phyloP scores from a whole-genome alignment of 2,113 vertebrate genomes.

The Cercocebus atys region DNA sequence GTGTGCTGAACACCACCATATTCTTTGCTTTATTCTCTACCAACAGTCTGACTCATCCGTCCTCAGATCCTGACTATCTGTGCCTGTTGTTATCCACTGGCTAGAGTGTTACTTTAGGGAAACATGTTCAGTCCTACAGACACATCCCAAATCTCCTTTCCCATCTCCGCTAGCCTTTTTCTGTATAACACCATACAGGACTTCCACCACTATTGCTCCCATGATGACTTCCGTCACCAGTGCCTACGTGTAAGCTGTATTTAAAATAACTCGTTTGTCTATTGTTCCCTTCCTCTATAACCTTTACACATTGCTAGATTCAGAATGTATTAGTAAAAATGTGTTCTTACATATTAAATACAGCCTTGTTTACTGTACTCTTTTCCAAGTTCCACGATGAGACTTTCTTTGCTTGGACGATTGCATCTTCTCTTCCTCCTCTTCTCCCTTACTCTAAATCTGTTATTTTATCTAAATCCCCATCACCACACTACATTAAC shows the following conservation, averaged over 20 bases:
- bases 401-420: not conserved
- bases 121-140: not conserved
- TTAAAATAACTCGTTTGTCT: not conserved
- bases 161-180: not conserved
- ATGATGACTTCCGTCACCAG: not conserved
- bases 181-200: not conserved
- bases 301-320: not conserved
- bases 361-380: not conserved
- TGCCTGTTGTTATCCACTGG: not conserved
- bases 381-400: not conserved
- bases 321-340: not conserved
- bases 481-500: not conserved
- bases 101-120: not conserved
- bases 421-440: not conserved
- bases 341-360: not conserved
- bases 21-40: not conserved
- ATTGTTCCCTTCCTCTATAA: not conserved
- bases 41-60: not conserved
- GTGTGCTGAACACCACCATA: not conserved
- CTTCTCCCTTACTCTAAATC: not conserved
- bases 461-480: conserved; percentile 14
- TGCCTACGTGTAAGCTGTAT: accelerated
- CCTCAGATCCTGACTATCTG: not conserved
- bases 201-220: not conserved
- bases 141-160: not conserved